These are phyloP conservation scores for Ciconia maguari DNA, from an alignment of 2,113 vertebrate genomes.

Conservation along the genomic window DNA sequence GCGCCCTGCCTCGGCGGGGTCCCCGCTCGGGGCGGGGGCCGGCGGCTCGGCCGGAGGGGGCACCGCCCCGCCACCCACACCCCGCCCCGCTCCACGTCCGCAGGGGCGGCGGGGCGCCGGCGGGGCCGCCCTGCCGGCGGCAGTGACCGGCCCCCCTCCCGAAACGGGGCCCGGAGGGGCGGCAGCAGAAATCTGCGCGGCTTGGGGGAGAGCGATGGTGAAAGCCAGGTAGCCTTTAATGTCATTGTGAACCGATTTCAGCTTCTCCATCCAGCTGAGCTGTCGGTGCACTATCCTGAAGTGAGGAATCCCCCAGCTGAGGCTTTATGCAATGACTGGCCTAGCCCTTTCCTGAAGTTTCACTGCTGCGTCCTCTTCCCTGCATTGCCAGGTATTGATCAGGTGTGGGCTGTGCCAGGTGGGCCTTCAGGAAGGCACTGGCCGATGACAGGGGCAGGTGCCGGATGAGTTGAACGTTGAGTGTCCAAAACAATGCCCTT, in stretches of 20 bases:
- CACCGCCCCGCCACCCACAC: not conserved
- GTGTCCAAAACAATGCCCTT: not conserved
- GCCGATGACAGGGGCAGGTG: not conserved
- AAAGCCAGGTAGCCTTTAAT: fast-evolving
- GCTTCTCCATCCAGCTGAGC: fast-evolving
- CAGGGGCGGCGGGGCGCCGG: not conserved
- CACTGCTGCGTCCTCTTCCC: not conserved
- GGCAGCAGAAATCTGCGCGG: not conserved
- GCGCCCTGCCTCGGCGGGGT: no score
- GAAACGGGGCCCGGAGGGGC: not conserved
- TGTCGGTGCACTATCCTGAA: not conserved
- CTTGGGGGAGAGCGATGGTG: not conserved
- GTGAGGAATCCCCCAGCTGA: not conserved
- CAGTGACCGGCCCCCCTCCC: not conserved
- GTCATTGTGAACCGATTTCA: no score
- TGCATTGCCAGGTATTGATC: not conserved
- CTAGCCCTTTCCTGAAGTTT: slow-evolving; percentile 32
- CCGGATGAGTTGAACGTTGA: fast-evolving
- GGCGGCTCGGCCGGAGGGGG: not conserved
- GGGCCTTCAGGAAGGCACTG: not conserved
- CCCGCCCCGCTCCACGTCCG: not conserved
- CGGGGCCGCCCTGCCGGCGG: not conserved
- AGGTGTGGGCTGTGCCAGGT: not conserved
- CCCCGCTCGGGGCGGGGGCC: not conserved
- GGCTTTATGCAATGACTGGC: not conserved